Evolutionary conservation across 2,797 vertebrate genomes (phyloP), one percentile per base, ranked within the genome.

Genomic region (Hypotaenidia okinawae): DNA sequence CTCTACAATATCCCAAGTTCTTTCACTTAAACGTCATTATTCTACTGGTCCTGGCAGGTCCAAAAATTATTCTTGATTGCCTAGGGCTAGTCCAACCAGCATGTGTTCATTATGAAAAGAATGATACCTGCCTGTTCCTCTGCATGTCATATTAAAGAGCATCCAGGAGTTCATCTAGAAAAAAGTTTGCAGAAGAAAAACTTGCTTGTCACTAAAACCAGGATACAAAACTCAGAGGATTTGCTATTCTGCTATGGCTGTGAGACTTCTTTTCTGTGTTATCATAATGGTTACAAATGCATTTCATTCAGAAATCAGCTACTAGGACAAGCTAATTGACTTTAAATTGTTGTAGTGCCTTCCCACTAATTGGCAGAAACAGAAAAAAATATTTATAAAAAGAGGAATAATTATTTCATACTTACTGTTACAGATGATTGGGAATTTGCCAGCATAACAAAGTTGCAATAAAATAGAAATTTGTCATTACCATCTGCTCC

Each of bases 401-500:
- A 49, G 13, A 41, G 13, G 64, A 93, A 84, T 83, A 83, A 91
- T 91, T 77, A 81, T 75, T 90, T 94, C 59, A 82, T 82, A 39
- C 27, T 84, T 90, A 76, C 13, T 58, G 63, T 62, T 80, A 80
- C 52, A 91, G 62, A 32, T 93, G 61, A 84, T 25, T 83, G 87
- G 25, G 33, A 93, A 68, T 84, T 84, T 75, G 72, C 62, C 80
- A 88, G 51, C 18, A 92, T 89, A 95, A 64, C 8, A 75, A 86
- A 72, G 52, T 81, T 75, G 33, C 32, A 91, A 57, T 79, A 85
- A 87, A 84, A 90, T 67, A 84, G 11, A 63, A 70, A 84, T 81
- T 70, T 86, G 45, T 83, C 76, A 58, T 91, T 80, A 80, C 52
- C 87, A 83, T 85, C 89, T 95, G 68, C 55, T 94, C 45, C 47